phyloP scores from a whole-genome alignment of 2,888 invertebrate genomes.

The Himalopsyche kuldschensis region DNA sequence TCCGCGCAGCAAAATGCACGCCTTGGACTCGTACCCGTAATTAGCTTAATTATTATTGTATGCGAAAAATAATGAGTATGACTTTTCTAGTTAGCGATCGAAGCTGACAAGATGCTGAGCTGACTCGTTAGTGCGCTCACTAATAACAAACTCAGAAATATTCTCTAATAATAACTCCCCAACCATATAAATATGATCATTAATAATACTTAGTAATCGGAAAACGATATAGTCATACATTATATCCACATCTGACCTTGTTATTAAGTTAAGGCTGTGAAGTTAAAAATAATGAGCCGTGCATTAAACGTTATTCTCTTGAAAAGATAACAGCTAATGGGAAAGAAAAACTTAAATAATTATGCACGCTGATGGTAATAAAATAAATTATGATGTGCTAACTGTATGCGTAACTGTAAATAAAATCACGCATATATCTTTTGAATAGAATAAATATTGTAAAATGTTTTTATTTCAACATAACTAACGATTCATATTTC shows the following conservation, averaged over 20 bases:
- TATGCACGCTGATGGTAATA: too few species aligned
- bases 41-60: constrained; percentile 37
- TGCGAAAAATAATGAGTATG: constrained; percentile 33
- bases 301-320: neutral
- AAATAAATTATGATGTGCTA: too few species aligned
- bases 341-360: neutral
- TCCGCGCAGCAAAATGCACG: constrained; percentile 19
- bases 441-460: too few species aligned
- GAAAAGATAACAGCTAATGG: neutral
- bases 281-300: neutral
- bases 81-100: constrained; percentile 41
- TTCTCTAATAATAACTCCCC: neutral
- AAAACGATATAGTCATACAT: neutral
- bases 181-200: neutral
- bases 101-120: constrained; percentile 9
- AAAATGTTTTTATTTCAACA: too few species aligned
- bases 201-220: neutral
- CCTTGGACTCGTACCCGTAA: constrained; percentile 19
- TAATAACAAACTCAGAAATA: neutral
- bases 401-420: too few species aligned
- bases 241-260: neutral
- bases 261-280: neutral
- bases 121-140: constrained; percentile 1
- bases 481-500: constrained; percentile 38
- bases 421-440: too few species aligned